Percentiles rank a stretch among this genome's conserved stretches.
Evolutionary conservation across 1,140 invertebrate species (phyloP).

Genomic region (Euwallacea similis): DNA sequence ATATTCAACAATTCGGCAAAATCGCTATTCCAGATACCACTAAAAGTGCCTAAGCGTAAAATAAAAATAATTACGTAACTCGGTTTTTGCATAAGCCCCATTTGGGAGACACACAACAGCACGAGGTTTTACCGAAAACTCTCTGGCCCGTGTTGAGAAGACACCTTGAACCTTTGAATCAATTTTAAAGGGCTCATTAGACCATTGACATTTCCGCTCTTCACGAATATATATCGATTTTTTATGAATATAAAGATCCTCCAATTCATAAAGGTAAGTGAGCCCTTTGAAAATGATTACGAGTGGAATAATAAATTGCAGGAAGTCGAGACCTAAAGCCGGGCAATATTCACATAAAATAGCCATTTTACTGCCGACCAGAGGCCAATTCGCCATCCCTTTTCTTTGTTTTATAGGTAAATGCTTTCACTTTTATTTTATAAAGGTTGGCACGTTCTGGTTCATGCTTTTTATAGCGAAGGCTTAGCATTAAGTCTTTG

Average conservation of each 20-base stretch:
- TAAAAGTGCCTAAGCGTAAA: no score
- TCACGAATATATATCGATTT: not conserved
- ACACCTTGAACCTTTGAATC: no score
- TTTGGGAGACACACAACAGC: no score
- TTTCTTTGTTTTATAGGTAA: slow-evolving; percentile 23
- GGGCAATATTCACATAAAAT: slow-evolving; percentile 30
- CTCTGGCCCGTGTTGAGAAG: no score
- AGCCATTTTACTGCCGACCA: slow-evolving; percentile 17
- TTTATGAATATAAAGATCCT: not conserved
- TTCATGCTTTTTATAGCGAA: not conserved
- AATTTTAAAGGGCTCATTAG: no score
- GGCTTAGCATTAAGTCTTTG: not conserved
- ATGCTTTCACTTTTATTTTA: slow-evolving; percentile 26
- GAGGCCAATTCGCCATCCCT: slow-evolving; percentile 25
- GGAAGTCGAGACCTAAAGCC: slow-evolving; percentile 1
- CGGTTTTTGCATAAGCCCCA: no score
- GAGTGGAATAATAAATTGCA: not conserved
- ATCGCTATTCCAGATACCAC: no score
- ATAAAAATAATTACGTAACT: no score
- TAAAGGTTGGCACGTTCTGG: slow-evolving; percentile 8
- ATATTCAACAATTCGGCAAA: no score
- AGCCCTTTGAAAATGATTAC: slow-evolving; percentile 1
- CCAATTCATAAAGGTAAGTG: slow-evolving; percentile 1
- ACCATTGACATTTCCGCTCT: not conserved
- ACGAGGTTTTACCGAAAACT: no score